These are phyloP conservation scores for Akabosia matsudoensis DNA, from an alignment of 1,140 invertebrate genomes.

Conservation along the genomic window DNA sequence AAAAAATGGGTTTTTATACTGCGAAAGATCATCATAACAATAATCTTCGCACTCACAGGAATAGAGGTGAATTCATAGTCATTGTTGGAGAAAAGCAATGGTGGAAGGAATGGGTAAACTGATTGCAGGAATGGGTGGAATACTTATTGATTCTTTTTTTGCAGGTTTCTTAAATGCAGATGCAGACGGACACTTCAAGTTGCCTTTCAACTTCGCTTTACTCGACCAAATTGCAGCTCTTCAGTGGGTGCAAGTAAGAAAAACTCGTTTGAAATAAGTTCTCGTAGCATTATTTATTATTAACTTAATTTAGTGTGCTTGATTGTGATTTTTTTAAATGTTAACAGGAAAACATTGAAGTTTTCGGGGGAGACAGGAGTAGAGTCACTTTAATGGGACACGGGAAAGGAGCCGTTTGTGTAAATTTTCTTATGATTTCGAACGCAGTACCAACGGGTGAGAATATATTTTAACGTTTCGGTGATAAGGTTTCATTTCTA, in stretches of 20 bases:
- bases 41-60: too few species aligned
- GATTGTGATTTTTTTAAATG: background rate
- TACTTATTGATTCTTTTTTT: constrained; percentile 50
- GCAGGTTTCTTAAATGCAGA: constrained; percentile 82
- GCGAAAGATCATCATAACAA: too few species aligned
- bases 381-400: constrained; percentile 90
- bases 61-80: too few species aligned
- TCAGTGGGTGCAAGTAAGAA: constrained; percentile 75
- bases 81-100: too few species aligned
- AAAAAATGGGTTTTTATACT: too few species aligned
- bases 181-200: constrained; percentile 71
- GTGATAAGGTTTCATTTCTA: background rate
- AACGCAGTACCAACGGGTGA: constrained; percentile 58
- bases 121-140: too few species aligned
- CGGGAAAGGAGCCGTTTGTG: constrained; percentile 86
- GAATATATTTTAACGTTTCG: background rate
- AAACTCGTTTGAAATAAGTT: too few species aligned
- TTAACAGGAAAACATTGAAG: constrained; percentile 68
- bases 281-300: too few species aligned
- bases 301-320: too few species aligned
- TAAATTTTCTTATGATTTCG: constrained; percentile 82
- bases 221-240: constrained; percentile 91
- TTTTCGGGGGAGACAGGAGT: constrained; percentile 80
- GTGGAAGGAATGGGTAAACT: too few species aligned
- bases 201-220: constrained; percentile 84